A percentile compares a stretch with the other conserved stretches of the same genome.
Evolutionary conservation across 2,113 vertebrate species (phyloP).

Genomic region (Arenaria interpres): DNA sequence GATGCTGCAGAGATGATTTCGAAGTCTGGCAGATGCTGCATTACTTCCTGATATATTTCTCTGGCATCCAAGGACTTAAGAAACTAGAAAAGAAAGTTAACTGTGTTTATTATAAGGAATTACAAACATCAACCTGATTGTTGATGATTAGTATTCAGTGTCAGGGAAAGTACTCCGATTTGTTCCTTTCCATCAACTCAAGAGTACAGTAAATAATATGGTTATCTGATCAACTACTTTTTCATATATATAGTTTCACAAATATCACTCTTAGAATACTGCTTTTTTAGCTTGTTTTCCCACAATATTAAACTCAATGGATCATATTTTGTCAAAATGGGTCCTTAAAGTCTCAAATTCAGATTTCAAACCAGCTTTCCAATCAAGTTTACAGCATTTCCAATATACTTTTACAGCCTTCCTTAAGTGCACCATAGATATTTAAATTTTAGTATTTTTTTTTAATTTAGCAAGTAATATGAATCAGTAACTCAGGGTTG

Average conservation of each 20-base stretch:
- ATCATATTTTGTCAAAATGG: rapidly evolving
- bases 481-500: background rate
- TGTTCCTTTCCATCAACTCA: background rate
- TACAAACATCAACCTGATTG: background rate
- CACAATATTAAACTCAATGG: background rate
- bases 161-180: background rate
- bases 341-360: background rate
- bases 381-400: background rate
- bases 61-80: constrained; percentile 89
- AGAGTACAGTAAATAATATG: background rate
- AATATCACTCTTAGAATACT: background rate
- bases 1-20: constrained; percentile 80
- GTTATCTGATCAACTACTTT: background rate
- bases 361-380: background rate
- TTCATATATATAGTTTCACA: background rate
- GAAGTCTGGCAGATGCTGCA: constrained; percentile 88
- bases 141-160: background rate
- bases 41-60: constrained; percentile 91
- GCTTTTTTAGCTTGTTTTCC: background rate
- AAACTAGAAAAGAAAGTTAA: constrained; percentile 78
- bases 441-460: background rate
- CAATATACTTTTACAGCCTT: background rate
- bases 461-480: background rate
- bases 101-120: background rate
- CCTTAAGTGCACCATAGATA: background rate